Evolutionary conservation across 2,797 vertebrate genomes (phyloP).

Genomic region (Hylomyscus alleni): DNA sequence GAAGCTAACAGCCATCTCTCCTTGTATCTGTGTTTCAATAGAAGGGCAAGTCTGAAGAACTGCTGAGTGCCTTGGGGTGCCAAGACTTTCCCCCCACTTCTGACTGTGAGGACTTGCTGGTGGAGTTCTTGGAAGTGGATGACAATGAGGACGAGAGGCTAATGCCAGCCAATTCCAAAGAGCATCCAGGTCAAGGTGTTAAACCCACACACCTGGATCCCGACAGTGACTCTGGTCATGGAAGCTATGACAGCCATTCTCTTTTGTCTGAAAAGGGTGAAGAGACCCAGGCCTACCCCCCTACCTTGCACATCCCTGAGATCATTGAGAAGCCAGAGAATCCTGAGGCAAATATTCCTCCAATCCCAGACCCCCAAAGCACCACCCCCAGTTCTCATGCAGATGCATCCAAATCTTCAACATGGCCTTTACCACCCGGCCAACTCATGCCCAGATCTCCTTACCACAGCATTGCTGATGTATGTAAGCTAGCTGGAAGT

Average conservation of each 20-base stretch:
- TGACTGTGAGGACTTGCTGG: conserved; percentile 93
- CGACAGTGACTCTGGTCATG: conserved; percentile 94
- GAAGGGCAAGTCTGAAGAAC: conserved; percentile 94
- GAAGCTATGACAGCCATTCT: conserved; percentile 96
- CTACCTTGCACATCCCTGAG: conserved; percentile 70
- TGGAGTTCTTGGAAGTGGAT: conserved; percentile 95
- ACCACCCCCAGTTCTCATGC: conserved; percentile 73
- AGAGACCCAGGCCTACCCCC: conserved; percentile 75
- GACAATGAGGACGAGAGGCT: conserved; percentile 91
- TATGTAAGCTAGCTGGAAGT: conserved; percentile 76
- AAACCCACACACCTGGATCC: conserved; percentile 88
- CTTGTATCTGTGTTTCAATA: conserved; percentile 84
- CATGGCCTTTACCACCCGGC: conserved; percentile 89
- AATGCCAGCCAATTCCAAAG: conserved; percentile 87
- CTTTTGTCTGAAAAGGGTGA: conserved; percentile 92
- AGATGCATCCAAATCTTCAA: conserved; percentile 87
- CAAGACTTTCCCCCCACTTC: conserved; percentile 93
- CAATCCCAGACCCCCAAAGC: conserved; percentile 61
- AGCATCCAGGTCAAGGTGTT: conserved; percentile 80
- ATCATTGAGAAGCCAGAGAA: conserved; percentile 75
- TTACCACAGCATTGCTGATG: conserved; percentile 89
- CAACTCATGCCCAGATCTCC: conserved; percentile 85
- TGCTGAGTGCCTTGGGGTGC: conserved; percentile 92
- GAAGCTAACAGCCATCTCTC: conserved; percentile 28
- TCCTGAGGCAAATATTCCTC: conserved; percentile 63